Evolutionary conservation across 2,888 invertebrate genomes (phyloP).

Genomic region (Neocrepidodera transversa): DNA sequence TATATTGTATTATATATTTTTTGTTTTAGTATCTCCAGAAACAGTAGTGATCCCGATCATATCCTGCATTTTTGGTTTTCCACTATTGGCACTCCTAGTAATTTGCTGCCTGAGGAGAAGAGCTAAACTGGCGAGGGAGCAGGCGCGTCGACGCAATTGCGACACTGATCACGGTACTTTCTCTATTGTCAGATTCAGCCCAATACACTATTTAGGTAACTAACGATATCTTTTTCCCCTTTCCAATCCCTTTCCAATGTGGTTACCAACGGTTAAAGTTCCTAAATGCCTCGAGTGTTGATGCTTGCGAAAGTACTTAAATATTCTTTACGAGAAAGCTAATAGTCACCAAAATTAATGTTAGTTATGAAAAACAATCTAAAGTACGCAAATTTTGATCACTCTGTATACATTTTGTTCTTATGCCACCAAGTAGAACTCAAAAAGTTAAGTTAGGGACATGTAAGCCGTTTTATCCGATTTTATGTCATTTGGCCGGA

Average conservation of each 20-base stretch:
- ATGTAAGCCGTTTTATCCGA: too few relatives aligned
- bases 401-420: too few relatives aligned
- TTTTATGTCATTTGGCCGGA: too few relatives aligned
- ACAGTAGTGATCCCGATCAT: slow-evolving; percentile 88
- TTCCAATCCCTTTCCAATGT: neutral
- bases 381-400: too few relatives aligned
- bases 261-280: neutral
- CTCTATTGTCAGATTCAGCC: slow-evolving; percentile 79
- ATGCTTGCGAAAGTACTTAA: neutral
- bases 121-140: slow-evolving; percentile 83
- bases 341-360: too few relatives aligned
- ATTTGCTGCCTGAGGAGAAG: slow-evolving; percentile 85
- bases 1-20: too few relatives aligned
- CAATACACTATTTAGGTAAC: slow-evolving; percentile 76
- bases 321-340: too few relatives aligned
- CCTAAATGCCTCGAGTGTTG: neutral
- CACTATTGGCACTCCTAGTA: slow-evolving; percentile 82
- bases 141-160: slow-evolving; percentile 81
- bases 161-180: slow-evolving; percentile 84
- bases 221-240: slow-evolving; percentile 44
- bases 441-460: too few relatives aligned
- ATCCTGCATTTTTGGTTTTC: slow-evolving; percentile 89
- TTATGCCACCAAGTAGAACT: too few relatives aligned
- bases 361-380: too few relatives aligned
- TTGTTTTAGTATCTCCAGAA: slow-evolving; percentile 80